Percentiles rank a stretch among this genome's conserved stretches.
phyloP scores from a whole-genome alignment of 2,888 invertebrate species.

The Drosophila anomalata region DNA sequence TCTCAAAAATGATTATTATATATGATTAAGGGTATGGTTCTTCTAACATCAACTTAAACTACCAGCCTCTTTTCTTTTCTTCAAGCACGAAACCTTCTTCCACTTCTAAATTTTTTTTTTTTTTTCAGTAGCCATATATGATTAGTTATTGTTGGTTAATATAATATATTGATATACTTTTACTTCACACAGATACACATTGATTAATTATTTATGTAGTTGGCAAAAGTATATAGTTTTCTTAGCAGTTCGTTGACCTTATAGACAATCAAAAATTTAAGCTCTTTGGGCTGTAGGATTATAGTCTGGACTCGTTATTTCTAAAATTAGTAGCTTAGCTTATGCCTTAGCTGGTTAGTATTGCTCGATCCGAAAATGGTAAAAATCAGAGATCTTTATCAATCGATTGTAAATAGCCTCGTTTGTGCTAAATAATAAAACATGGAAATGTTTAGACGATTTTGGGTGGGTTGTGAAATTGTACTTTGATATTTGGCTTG shows the following conservation, averaged over 20 bases:
- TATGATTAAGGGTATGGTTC: constrained; percentile 4
- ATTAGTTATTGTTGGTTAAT: constrained; percentile 2
- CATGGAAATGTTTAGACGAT: constrained; percentile 39
- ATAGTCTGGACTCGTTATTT: constrained; percentile 7
- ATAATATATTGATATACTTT: not conserved
- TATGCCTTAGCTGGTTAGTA: constrained; percentile 18
- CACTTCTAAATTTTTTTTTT: not conserved
- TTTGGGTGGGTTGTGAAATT: constrained; percentile 44
- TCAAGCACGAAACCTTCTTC: constrained; percentile 4
- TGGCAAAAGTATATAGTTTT: constrained; percentile 7
- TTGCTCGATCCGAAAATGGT: constrained; percentile 21
- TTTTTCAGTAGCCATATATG: not conserved
- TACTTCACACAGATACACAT: constrained; percentile 6
- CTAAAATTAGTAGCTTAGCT: constrained; percentile 15
- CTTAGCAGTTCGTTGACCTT: constrained; percentile 9
- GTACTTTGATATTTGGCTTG: constrained; percentile 57
- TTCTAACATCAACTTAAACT: constrained; percentile 23
- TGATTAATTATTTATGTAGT: constrained; percentile 18
- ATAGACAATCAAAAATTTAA: constrained; percentile 5
- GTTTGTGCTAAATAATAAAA: constrained; percentile 8
- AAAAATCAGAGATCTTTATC: constrained; percentile 4
- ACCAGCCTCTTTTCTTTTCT: constrained; percentile 34
- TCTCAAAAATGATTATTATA: constrained; percentile 21
- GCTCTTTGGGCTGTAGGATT: constrained; percentile 5
- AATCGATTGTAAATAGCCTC: constrained; percentile 10